Percentiles rank a stretch among this genome's conserved stretches.
These are phyloP conservation scores for Thecophora atra DNA, from an alignment of 2,888 invertebrate genomes.

Conservation along the genomic window DNA sequence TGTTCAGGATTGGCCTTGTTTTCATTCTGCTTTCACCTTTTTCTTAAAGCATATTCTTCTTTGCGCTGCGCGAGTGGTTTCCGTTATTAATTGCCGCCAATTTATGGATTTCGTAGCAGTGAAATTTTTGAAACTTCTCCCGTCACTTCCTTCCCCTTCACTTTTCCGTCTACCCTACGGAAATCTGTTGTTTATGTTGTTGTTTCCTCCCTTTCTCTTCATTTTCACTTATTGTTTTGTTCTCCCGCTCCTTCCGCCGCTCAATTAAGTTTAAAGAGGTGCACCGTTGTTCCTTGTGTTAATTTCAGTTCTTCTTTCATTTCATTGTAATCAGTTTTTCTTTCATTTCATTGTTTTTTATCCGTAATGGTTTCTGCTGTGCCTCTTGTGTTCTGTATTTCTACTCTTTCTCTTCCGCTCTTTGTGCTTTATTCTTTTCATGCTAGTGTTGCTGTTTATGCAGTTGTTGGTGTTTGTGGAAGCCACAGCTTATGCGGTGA, in stretches of 20 bases:
- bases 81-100: slow-evolving; percentile 57
- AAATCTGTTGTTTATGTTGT: too few relatives aligned
- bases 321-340: not conserved
- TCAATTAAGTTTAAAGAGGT: slow-evolving; percentile 8
- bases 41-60: not conserved
- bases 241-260: not conserved
- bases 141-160: not conserved
- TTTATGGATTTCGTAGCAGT: slow-evolving; percentile 59
- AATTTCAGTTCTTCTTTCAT: too few relatives aligned
- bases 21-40: not conserved
- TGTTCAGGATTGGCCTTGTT: too few relatives aligned
- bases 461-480: not conserved
- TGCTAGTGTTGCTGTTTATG: not conserved
- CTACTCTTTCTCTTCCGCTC: not conserved
- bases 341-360: not conserved
- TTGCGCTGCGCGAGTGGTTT: slow-evolving; percentile 1
- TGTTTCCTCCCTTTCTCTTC: not conserved
- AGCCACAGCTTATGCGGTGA: too few relatives aligned
- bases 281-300: too few relatives aligned
- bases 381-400: not conserved
- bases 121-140: slow-evolving; percentile 8
- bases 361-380: slow-evolving; percentile 13
- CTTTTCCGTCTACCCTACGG: not conserved
- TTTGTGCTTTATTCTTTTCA: not conserved
- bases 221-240: not conserved